phyloP scores from a whole-genome alignment of 2,797 vertebrate species.

The Serranus cabrilla region DNA sequence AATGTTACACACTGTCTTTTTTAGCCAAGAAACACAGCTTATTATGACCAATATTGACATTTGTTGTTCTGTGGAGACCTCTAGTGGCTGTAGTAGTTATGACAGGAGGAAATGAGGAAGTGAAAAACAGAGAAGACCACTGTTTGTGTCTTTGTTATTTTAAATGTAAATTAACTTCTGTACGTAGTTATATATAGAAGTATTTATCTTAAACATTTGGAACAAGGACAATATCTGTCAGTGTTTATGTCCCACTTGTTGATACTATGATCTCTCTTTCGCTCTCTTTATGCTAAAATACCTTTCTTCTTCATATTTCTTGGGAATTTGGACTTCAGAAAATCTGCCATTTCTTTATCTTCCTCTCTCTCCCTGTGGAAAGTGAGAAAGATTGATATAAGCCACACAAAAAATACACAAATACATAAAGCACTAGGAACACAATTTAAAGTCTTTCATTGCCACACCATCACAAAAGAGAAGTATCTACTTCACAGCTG shows the following conservation, averaged over 20 bases:
- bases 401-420: not conserved
- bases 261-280: not conserved
- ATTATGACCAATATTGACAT: too few species aligned
- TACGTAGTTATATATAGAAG: too few species aligned
- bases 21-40: too few species aligned
- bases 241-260: not conserved
- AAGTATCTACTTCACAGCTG: not conserved
- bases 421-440: not conserved
- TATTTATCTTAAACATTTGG: not conserved
- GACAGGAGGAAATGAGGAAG: too few species aligned
- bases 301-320: constrained; percentile 86
- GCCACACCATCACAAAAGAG: not conserved
- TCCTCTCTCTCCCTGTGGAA: constrained; percentile 90
- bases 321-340: constrained; percentile 90
- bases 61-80: too few species aligned
- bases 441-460: not conserved
- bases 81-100: too few species aligned
- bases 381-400: constrained; percentile 12
- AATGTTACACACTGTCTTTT: too few species aligned
- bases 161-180: too few species aligned
- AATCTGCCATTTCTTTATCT: constrained; percentile 94
- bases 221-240: not conserved
- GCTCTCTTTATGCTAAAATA: constrained; percentile 54
- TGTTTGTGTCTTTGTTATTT: too few species aligned
- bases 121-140: too few species aligned